These are phyloP conservation scores for Thera obeliscata DNA, from an alignment of 2,888 invertebrate species.

Conservation along the genomic window DNA sequence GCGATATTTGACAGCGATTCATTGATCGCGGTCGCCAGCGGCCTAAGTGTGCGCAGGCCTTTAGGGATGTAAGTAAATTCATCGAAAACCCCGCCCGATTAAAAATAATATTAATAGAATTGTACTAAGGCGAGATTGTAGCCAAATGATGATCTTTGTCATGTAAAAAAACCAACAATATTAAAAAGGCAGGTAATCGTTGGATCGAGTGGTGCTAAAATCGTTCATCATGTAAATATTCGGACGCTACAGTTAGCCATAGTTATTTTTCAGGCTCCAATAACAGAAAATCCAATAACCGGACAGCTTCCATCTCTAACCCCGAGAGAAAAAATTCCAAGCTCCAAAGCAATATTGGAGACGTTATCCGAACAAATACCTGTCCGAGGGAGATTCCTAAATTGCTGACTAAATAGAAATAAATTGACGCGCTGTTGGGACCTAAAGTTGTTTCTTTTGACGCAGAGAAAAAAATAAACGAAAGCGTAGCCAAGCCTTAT, in stretches of 20 bases:
- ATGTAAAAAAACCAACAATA: too few relatives aligned
- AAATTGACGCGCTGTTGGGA: constrained; percentile 34
- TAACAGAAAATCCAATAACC: not conserved
- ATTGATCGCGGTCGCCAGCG: too few relatives aligned
- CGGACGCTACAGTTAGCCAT: not conserved
- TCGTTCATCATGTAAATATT: too few relatives aligned
- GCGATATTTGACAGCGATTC: too few relatives aligned
- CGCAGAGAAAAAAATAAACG: constrained; percentile 13
- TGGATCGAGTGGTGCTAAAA: too few relatives aligned
- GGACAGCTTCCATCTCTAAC: constrained; percentile 9
- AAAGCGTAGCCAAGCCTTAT: not conserved
- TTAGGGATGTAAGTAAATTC: too few relatives aligned
- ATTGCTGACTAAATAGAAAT: constrained; percentile 45
- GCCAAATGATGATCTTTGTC: too few relatives aligned
- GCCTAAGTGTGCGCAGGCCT: too few relatives aligned
- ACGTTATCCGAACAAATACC: constrained; percentile 44
- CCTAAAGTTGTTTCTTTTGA: constrained; percentile 30
- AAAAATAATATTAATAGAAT: too few relatives aligned
- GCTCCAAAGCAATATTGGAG: constrained; percentile 47
- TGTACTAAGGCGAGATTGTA: too few relatives aligned
- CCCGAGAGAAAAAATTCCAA: constrained; percentile 41
- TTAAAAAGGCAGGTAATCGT: too few relatives aligned
- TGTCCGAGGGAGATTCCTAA: constrained; percentile 44
- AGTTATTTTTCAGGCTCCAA: not conserved
- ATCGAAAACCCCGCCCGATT: too few relatives aligned